Conservation (phyloP, 30 jellyfish, hydroid and myxozoan species). For the Sanderia malayensis region DNA sequence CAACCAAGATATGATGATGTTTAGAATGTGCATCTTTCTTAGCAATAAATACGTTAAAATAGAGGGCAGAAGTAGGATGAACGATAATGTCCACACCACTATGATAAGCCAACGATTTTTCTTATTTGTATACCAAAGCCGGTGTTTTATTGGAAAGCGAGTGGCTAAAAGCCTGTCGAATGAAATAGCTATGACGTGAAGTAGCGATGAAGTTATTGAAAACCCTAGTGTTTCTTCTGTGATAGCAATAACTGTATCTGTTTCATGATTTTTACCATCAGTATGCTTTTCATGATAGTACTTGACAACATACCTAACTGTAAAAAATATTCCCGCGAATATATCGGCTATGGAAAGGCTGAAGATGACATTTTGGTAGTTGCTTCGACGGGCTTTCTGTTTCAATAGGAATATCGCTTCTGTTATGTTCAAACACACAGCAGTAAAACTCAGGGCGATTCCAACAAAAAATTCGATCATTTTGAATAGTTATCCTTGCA, state of each 20-base stretch:
- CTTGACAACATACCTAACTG: not conserved
- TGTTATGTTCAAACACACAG: constrained; percentile 20
- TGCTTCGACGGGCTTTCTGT: constrained; percentile 30
- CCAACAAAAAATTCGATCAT: constrained; percentile 33
- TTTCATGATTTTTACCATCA: not conserved
- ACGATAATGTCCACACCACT: constrained; percentile 36
- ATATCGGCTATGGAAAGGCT: constrained; percentile 53
- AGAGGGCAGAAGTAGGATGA: constrained; percentile 25
- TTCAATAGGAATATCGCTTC: constrained; percentile 24
- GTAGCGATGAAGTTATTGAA: constrained; percentile 52
- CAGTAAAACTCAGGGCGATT: constrained; percentile 16
- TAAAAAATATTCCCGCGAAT: constrained; percentile 21
- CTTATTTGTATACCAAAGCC: constrained; percentile 45
- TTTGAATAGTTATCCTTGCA: too few species aligned
- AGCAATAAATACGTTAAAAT: constrained; percentile 3
- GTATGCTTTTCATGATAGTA: not conserved
- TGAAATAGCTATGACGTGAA: constrained; percentile 61
- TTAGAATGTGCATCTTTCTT: not conserved
- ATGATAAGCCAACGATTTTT: constrained; percentile 25
- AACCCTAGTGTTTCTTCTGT: constrained; percentile 48
- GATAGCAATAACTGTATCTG: not conserved
- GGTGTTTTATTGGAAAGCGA: constrained; percentile 67
- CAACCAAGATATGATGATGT: constrained; percentile 20
- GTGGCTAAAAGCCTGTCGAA: constrained; percentile 51
- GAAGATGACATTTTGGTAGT: constrained; percentile 40